Percentiles rank a stretch among this genome's conserved stretches.
Evolutionary conservation across 2,797 vertebrate species (phyloP).

Genomic region (Podarcis lilfordi): DNA sequence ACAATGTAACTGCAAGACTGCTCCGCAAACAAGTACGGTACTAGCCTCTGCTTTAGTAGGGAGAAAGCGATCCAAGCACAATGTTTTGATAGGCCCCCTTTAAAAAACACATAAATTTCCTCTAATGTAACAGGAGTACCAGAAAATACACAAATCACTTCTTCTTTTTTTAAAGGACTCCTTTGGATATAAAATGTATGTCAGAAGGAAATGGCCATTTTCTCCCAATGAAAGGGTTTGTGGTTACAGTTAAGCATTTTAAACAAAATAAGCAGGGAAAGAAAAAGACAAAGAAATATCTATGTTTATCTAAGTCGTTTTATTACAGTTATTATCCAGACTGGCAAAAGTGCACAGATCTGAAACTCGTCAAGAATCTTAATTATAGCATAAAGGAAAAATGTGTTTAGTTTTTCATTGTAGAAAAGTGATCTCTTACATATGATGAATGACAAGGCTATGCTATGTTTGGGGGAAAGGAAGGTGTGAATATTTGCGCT

Average conservation of each 20-base stretch:
- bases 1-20: not conserved
- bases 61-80: not conserved
- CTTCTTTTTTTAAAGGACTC: accelerated
- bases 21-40: accelerated
- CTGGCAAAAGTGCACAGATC: accelerated
- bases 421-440: conserved; percentile 22
- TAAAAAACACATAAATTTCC: not conserved
- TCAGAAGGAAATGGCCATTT: conserved; percentile 1
- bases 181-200: accelerated
- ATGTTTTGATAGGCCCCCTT: not conserved
- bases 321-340: conserved; percentile 6
- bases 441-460: conserved; percentile 33
- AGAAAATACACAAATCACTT: not conserved
- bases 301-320: conserved; percentile 36
- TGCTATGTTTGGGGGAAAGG: conserved; percentile 21
- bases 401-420: not conserved
- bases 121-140: not conserved
- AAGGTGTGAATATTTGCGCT: not conserved
- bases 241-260: not conserved
- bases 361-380: not conserved
- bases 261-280: conserved; percentile 17
- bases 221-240: conserved; percentile 20
- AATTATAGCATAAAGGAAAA: not conserved
- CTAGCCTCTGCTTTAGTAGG: not conserved
- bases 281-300: conserved; percentile 31